Percentiles rank a stretch among this genome's conserved stretches.
Conservation (phyloP, 2,888 invertebrate genomes). For the Leptinotarsa tumamoca region DNA sequence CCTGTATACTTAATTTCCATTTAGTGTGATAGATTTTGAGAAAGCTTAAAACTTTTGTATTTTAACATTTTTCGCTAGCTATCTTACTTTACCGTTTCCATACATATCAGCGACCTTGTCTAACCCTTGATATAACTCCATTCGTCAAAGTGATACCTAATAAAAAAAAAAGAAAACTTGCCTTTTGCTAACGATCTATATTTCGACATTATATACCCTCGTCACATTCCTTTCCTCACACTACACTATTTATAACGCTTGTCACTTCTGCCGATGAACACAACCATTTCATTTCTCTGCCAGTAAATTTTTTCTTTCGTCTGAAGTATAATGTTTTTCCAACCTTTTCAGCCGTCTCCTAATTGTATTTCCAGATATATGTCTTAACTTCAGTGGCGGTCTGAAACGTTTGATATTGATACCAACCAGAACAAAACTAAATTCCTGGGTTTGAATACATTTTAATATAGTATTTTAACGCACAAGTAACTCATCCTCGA, state of each 20-base stretch:
- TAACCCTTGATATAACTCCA: neutral
- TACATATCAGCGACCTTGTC: too few relatives aligned
- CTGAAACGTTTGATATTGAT: neutral
- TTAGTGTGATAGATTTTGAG: too few relatives aligned
- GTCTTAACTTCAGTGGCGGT: slow-evolving; percentile 27
- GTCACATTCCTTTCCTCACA: slow-evolving; percentile 12
- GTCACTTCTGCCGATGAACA: slow-evolving; percentile 16
- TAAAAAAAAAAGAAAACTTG: neutral
- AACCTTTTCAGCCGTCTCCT: slow-evolving; percentile 32
- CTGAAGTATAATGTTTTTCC: slow-evolving; percentile 35
- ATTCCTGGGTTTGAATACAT: neutral
- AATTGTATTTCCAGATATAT: slow-evolving; percentile 41
- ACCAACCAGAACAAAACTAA: too few relatives aligned
- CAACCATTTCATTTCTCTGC: slow-evolving; percentile 22
- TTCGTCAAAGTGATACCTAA: neutral
- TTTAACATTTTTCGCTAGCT: too few relatives aligned
- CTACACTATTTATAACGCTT: slow-evolving; percentile 8
- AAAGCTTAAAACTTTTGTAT: too few relatives aligned
- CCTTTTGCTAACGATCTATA: neutral
- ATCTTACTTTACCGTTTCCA: too few relatives aligned
- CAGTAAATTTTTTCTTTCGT: slow-evolving; percentile 35
- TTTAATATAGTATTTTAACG: too few relatives aligned
- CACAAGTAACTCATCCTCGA: too few relatives aligned
- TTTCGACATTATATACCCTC: slow-evolving; percentile 7
- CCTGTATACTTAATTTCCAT: too few relatives aligned